A percentile compares a stretch with the other conserved stretches of the same genome.
phyloP scores from a whole-genome alignment of 1,140 invertebrate species.

The Acyrthosiphon pisum region DNA sequence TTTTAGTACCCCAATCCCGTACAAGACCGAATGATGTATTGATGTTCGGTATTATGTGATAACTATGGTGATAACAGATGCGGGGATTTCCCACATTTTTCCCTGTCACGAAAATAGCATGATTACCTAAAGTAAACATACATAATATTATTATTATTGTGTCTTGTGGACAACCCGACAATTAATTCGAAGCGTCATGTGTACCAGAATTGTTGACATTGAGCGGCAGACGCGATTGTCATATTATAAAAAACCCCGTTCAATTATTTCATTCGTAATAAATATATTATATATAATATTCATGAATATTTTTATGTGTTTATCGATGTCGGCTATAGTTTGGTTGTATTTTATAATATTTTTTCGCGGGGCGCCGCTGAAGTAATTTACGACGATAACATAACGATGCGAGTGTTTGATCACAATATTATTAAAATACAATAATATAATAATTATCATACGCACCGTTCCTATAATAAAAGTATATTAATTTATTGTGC shows the following conservation, averaged over 20 bases:
- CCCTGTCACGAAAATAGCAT: not conserved
- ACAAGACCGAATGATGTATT: no score
- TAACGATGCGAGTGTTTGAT: not conserved
- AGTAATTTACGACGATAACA: no score
- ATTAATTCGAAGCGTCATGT: not conserved
- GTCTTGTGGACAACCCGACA: no score
- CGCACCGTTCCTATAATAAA: not conserved
- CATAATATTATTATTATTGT: no score
- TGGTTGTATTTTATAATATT: conserved; percentile 8
- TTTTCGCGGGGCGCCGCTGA: not conserved
- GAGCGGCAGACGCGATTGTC: no score
- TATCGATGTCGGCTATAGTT: not conserved
- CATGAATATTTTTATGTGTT: conserved; percentile 1
- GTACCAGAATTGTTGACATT: not conserved
- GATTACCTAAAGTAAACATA: not conserved
- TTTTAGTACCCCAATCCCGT: no score
- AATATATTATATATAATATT: not conserved
- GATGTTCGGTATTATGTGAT: not conserved
- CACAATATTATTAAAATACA: not conserved
- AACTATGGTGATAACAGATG: not conserved
- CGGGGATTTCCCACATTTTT: conserved; percentile 6
- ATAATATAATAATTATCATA: not conserved
- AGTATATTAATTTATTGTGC: not conserved
- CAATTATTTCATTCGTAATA: not conserved
- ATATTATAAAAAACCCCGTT: not conserved